A percentile compares a stretch with the other conserved stretches of the same genome.
These are phyloP conservation scores for Drosophila ambigua DNA, from an alignment of 1,140 invertebrate genomes.

Conservation along the genomic window DNA sequence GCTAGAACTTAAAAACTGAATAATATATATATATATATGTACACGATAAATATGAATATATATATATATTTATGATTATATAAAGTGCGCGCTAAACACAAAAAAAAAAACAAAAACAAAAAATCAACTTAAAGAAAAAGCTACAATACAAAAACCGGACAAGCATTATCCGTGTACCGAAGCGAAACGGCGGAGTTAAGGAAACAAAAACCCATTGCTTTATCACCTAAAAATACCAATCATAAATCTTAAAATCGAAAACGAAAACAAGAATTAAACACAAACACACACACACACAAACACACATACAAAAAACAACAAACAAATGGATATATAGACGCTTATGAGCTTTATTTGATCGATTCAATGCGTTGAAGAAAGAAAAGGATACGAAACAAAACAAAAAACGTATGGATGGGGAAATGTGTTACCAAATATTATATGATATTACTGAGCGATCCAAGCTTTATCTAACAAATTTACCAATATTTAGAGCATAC, in stretches of 20 bases:
- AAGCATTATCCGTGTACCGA: not conserved
- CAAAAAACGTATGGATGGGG: constrained; percentile 50
- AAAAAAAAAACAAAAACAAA: constrained; percentile 20
- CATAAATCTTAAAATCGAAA: constrained; percentile 43
- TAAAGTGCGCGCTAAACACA: constrained; percentile 47
- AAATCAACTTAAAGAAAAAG: constrained; percentile 43
- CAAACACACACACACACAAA: constrained; percentile 11
- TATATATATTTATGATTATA: constrained; percentile 49
- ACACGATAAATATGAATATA: constrained; percentile 40
- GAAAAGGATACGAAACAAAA: constrained; percentile 1
- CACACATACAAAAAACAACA: constrained; percentile 21
- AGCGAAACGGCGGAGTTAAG: too few relatives aligned
- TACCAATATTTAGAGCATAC: constrained; percentile 63
- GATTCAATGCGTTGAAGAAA: constrained; percentile 56
- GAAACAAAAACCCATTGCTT: constrained; percentile 39
- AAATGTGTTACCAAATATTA: constrained; percentile 81
- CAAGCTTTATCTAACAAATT: constrained; percentile 78
- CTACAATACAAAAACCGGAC: constrained; percentile 28
- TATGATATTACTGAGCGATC: constrained; percentile 78
- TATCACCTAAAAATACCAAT: constrained; percentile 62
- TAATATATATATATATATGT: constrained; percentile 35
- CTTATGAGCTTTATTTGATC: constrained; percentile 82
- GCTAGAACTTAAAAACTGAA: constrained; percentile 60
- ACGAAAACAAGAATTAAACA: constrained; percentile 10
- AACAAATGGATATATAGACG: constrained; percentile 74